A percentile compares a stretch with the other conserved stretches of the same genome.
These are phyloP conservation scores for Sibirionetta formosa DNA, from an alignment of 2,797 vertebrate species.

Conservation along the genomic window DNA sequence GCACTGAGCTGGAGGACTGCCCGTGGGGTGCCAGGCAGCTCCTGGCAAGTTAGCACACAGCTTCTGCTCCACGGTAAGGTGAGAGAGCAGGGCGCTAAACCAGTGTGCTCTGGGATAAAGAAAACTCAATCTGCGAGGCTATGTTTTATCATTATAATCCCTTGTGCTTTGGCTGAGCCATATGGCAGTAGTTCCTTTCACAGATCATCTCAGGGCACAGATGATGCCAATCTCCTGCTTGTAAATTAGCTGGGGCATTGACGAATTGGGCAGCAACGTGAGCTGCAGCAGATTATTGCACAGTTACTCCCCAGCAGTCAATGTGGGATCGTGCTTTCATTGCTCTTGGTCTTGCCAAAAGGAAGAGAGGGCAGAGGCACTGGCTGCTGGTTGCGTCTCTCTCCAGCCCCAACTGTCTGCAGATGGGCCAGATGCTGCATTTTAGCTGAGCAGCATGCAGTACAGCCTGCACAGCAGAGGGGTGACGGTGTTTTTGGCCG, in stretches of 20 bases:
- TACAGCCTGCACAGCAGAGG: not conserved
- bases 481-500: not conserved
- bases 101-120: not conserved
- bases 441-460: not conserved
- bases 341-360: not conserved
- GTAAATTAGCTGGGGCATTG: not conserved
- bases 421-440: not conserved
- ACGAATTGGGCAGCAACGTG: not conserved
- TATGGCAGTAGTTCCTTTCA: not conserved
- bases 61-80: not conserved
- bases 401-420: not conserved
- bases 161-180: not conserved
- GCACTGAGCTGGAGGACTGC: not conserved
- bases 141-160: not conserved
- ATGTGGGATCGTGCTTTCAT: not conserved
- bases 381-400: not conserved
- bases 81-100: not conserved
- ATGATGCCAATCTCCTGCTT: not conserved
- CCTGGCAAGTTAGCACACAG: not conserved
- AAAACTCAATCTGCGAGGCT: not conserved
- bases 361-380: not conserved
- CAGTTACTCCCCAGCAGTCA: not conserved
- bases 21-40: not conserved
- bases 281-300: not conserved
- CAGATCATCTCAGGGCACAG: not conserved